These are phyloP conservation scores for Lagodon rhomboides DNA, from an alignment of 2,797 vertebrate species.

Conservation along the genomic window DNA sequence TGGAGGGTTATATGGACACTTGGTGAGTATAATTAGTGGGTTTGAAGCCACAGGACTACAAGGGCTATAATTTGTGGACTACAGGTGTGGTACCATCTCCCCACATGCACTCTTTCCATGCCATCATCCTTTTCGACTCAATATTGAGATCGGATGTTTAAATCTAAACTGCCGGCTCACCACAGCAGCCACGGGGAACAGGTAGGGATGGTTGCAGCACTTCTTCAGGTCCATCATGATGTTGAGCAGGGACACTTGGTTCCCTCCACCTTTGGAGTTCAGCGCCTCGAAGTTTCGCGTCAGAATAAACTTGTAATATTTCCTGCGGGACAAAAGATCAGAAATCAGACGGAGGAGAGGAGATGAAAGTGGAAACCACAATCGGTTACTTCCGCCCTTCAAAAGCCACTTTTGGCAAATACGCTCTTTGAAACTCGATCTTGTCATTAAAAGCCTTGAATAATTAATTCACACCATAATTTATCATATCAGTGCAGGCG, in stretches of 20 bases:
- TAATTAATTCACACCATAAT: background rate
- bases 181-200: conserved; percentile 97
- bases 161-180: conserved; percentile 75
- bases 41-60: background rate
- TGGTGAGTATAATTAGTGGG: background rate
- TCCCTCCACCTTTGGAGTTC: conserved; percentile 98
- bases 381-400: background rate
- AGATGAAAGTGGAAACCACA: background rate
- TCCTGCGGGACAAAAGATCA: conserved; percentile 83
- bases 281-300: conserved; percentile 97
- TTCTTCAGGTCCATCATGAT: conserved; percentile 99
- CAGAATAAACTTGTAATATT: conserved; percentile 99
- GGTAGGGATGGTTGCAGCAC: conserved; percentile 98
- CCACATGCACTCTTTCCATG: background rate
- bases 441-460: background rate
- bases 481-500: background rate
- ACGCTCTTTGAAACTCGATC: background rate
- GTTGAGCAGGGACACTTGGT: conserved; percentile 98
- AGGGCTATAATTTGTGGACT: background rate
- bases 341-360: background rate
- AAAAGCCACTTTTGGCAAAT: background rate
- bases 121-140: background rate
- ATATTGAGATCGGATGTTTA: background rate
- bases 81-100: background rate
- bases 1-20: background rate